Conservation (phyloP, 1,140 invertebrate species). For the Rhizoglyphus robini region DNA sequence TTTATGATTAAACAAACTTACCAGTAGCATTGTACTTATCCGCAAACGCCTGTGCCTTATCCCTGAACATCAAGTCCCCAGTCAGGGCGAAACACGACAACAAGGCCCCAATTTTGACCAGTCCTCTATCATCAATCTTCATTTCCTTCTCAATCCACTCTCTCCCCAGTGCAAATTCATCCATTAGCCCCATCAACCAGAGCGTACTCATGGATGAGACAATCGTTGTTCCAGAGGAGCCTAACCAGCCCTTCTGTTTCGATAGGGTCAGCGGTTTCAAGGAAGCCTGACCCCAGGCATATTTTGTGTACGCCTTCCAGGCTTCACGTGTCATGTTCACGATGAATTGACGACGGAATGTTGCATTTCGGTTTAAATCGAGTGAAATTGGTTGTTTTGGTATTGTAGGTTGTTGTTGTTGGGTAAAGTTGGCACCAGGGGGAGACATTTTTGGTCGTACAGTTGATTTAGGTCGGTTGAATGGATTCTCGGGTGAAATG, state of each 20-base stretch:
- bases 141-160: neutral
- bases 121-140: neutral
- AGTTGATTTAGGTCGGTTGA: no score
- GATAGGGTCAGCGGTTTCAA: neutral
- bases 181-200: neutral
- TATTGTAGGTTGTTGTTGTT: no score
- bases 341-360: constrained; percentile 2
- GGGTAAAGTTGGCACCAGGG: no score
- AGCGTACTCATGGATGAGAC: neutral
- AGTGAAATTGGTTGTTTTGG: no score
- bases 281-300: neutral
- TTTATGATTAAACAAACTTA: no score
- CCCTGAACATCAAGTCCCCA: neutral
- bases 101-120: neutral
- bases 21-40: neutral
- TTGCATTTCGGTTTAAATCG: no score
- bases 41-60: neutral
- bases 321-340: neutral
- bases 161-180: neutral
- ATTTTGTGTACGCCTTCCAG: neutral
- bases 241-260: neutral
- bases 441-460: no score
- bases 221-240: neutral
- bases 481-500: no score
- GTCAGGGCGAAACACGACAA: neutral